Percentiles rank a stretch among this genome's conserved stretches.
phyloP scores from a whole-genome alignment of 2,113 vertebrate species.

The Conger conger region DNA sequence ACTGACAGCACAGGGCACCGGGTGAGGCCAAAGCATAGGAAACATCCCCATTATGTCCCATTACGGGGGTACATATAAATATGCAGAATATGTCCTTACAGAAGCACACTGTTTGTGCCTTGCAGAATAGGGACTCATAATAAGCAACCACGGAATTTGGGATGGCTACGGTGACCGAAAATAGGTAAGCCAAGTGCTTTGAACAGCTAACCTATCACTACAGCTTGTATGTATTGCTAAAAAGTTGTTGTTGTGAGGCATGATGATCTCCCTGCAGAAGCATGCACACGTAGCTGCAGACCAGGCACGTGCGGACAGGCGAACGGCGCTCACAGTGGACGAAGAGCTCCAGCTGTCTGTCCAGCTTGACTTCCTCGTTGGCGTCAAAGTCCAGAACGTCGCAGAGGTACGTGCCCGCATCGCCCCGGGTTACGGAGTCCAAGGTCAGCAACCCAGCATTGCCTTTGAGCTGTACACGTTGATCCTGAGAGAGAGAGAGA shows the following conservation, averaged over 20 bases:
- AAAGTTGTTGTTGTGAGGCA: no score
- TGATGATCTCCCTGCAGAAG: no score
- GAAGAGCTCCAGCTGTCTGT: slow-evolving; percentile 46
- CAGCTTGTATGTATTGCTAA: no score
- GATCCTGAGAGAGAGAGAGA: slow-evolving; percentile 30
- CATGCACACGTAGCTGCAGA: no score
- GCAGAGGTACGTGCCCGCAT: slow-evolving; percentile 69
- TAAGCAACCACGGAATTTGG: no score
- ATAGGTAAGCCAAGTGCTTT: no score
- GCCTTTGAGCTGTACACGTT: neutral
- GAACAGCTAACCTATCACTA: no score
- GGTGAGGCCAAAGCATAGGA: no score
- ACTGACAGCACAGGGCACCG: no score
- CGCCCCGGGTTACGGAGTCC: slow-evolving; percentile 57
- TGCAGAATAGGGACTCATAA: neutral
- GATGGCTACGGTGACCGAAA: no score
- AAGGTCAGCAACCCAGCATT: slow-evolving; percentile 47
- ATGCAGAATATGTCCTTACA: neutral
- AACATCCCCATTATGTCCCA: neutral
- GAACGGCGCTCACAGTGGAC: slow-evolving; percentile 76
- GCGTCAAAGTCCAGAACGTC: slow-evolving; percentile 71
- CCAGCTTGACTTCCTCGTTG: slow-evolving; percentile 37
- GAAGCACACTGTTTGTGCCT: neutral
- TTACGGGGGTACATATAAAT: neutral
- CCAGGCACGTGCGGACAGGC: no score